These are phyloP conservation scores for Pseudobourletiella spinata DNA, from an alignment of 1,140 invertebrate species.

Conservation along the genomic window DNA sequence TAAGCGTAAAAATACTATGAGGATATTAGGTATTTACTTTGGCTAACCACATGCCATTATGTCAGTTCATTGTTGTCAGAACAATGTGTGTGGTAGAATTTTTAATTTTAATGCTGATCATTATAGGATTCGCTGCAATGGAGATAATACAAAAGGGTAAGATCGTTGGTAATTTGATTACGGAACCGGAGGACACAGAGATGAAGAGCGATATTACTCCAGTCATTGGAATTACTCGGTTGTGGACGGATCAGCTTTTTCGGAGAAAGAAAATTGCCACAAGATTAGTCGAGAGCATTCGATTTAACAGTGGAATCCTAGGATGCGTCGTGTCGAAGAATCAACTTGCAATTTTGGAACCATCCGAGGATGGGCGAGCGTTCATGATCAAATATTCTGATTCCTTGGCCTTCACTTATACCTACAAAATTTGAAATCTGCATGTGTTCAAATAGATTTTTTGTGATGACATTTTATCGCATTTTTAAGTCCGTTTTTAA, in stretches of 20 bases:
- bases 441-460: too few relatives aligned
- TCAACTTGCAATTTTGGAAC: constrained; percentile 32
- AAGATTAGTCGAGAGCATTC: constrained; percentile 19
- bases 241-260: constrained; percentile 32
- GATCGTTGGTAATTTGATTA: not conserved
- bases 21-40: constrained; percentile 31
- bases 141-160: constrained; percentile 10
- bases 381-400: constrained; percentile 29
- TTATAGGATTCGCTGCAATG: constrained; percentile 24
- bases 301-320: constrained; percentile 25
- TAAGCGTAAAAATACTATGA: constrained; percentile 24
- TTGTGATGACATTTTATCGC: too few relatives aligned
- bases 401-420: constrained; percentile 11
- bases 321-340: constrained; percentile 21
- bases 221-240: constrained; percentile 21
- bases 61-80: too few relatives aligned
- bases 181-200: not conserved
- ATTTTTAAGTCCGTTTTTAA: too few relatives aligned
- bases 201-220: not conserved
- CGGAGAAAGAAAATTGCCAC: constrained; percentile 27
- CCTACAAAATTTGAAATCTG: constrained; percentile 18
- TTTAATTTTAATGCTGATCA: too few relatives aligned
- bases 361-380: constrained; percentile 22
- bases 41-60: too few relatives aligned
- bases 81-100: too few relatives aligned